phyloP scores from a whole-genome alignment of 2,113 vertebrate genomes.

The Peromyscus leucopus region DNA sequence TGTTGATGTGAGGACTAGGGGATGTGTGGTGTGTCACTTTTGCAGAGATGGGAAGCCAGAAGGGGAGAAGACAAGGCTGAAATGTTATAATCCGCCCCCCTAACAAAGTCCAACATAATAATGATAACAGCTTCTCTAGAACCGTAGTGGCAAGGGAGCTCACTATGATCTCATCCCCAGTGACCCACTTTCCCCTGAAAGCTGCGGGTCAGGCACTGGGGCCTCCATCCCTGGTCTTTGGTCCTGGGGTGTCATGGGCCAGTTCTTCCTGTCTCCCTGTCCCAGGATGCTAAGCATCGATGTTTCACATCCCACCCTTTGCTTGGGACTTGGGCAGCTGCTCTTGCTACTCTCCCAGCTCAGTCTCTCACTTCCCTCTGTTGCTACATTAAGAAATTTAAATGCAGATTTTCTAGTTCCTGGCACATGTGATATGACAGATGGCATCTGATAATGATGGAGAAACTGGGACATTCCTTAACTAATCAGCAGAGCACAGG shows the following conservation, averaged over 20 bases:
- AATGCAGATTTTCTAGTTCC: slow-evolving; percentile 45
- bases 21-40: not conserved
- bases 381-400: not conserved
- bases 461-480: slow-evolving; percentile 57
- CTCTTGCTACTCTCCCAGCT: not conserved
- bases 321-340: not conserved
- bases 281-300: not conserved
- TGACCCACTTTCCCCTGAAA: not conserved
- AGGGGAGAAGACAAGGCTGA: not conserved
- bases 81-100: not conserved
- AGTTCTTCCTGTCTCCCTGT: not conserved
- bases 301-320: not conserved
- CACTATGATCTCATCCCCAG: not conserved
- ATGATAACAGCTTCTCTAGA: not conserved
- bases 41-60: not conserved
- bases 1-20: not conserved
- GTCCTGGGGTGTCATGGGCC: not conserved
- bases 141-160: not conserved
- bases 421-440: not conserved
- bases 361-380: not conserved
- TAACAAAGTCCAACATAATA: not conserved
- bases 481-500: not conserved
- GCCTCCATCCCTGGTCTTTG: not conserved
- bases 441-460: slow-evolving; percentile 42
- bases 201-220: too few relatives aligned